These are phyloP conservation scores for Vulpes vulpes DNA, from an alignment of 2,113 vertebrate genomes.

Conservation along the genomic window DNA sequence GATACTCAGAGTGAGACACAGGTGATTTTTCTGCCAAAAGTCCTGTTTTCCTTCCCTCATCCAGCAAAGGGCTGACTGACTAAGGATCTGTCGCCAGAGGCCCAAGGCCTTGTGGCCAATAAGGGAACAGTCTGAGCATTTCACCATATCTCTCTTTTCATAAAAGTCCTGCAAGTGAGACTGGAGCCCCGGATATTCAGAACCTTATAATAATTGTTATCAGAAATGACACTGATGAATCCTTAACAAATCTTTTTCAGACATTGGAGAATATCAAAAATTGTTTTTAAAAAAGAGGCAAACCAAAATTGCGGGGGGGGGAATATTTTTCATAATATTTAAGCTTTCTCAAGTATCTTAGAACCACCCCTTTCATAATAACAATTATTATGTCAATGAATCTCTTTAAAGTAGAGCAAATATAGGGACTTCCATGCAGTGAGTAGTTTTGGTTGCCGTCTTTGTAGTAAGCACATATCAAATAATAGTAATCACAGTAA, in stretches of 20 bases:
- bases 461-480: not conserved
- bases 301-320: not conserved
- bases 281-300: not conserved
- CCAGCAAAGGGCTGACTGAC: not conserved
- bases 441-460: not conserved
- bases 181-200: not conserved
- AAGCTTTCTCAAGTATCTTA: conserved; percentile 29
- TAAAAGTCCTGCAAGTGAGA: not conserved
- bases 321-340: not conserved
- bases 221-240: not conserved
- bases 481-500: not conserved
- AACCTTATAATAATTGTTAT: not conserved
- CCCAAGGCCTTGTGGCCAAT: not conserved
- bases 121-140: not conserved
- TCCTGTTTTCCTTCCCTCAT: not conserved
- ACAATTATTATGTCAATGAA: not conserved
- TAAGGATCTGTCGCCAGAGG: not conserved
- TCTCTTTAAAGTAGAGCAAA: not conserved
- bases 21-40: not conserved
- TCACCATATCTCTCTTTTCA: not conserved
- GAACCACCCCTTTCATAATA: not conserved
- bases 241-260: not conserved
- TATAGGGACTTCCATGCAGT: not conserved
- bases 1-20: not conserved
- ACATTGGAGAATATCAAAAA: not conserved